phyloP scores from a whole-genome alignment of 2,888 invertebrate species.

The Ypsolopha sequella region DNA sequence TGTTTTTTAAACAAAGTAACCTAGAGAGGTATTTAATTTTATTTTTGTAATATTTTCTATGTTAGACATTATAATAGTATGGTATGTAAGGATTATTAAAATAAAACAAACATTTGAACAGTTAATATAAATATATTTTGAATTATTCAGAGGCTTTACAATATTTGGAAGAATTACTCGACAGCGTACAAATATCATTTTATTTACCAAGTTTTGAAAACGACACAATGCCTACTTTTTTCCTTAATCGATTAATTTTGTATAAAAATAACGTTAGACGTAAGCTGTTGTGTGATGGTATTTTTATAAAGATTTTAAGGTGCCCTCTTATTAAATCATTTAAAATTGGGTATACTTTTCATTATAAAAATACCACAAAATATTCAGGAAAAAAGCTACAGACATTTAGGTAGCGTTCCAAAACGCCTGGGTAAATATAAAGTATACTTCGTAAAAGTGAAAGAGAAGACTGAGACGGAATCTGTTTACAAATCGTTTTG shows the following conservation, averaged over 20 bases:
- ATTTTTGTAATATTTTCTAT: no score
- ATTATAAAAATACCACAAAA: background rate
- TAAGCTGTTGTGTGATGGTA: conserved; percentile 31
- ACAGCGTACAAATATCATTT: conserved; percentile 21
- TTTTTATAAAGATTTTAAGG: background rate
- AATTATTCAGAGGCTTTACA: conserved; percentile 71
- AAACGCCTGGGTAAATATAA: no score
- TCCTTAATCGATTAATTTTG: conserved; percentile 16
- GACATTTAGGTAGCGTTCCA: no score
- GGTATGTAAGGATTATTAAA: no score
- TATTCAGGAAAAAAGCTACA: background rate
- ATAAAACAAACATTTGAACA: conserved; percentile 63
- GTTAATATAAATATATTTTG: conserved; percentile 72
- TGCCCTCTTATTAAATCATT: background rate
- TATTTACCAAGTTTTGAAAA: conserved; percentile 15
- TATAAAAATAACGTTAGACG: conserved; percentile 36
- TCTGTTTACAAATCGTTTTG: no score
- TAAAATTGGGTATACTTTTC: background rate
- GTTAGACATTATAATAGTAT: background rate
- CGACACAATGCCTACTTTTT: conserved; percentile 25
- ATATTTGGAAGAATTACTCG: conserved; percentile 66
- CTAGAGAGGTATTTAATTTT: no score
- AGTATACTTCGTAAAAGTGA: no score
- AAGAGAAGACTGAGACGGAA: no score
- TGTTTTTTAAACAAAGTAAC: no score